A percentile compares a stretch with the other conserved stretches of the same genome.
Conservation (phyloP, 2,113 vertebrate genomes). For the Passerina amoena region DNA sequence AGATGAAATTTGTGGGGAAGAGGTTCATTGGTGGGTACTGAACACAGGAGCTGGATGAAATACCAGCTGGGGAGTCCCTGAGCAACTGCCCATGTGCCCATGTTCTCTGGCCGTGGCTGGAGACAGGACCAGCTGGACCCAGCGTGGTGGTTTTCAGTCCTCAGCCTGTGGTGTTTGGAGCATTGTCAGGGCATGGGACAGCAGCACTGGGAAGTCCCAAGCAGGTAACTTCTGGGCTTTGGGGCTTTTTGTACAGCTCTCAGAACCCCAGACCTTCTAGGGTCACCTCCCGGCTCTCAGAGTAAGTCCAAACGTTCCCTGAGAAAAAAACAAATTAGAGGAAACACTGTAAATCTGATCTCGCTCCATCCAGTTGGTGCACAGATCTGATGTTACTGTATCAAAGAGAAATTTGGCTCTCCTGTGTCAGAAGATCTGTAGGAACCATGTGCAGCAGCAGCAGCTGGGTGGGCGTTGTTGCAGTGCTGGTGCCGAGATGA, state of each 20-base stretch:
- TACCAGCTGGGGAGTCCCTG: background rate
- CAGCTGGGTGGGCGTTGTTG: background rate
- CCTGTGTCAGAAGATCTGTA: background rate
- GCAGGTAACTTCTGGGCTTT: accelerated
- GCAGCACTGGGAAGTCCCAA: too few relatives aligned
- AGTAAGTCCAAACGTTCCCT: background rate
- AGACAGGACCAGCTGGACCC: background rate
- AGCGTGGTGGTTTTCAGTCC: background rate
- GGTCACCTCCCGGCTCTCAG: background rate
- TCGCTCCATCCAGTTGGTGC: background rate
- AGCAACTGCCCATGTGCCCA: accelerated
- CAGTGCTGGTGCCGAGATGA: background rate
- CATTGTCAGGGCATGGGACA: background rate
- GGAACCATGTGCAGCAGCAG: background rate
- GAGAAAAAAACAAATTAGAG: background rate
- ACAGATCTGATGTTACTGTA: background rate
- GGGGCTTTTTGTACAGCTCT: background rate
- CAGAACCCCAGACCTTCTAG: background rate
- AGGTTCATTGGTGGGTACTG: background rate
- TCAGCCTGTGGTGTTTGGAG: background rate
- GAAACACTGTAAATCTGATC: background rate
- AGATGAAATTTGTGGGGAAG: background rate
- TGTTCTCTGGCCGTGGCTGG: accelerated
- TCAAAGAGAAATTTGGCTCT: background rate
- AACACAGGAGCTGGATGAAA: background rate